A percentile compares a stretch with the other conserved stretches of the same genome.
phyloP scores from a whole-genome alignment of 2,888 invertebrate species.

The Oxytorus armatus region DNA sequence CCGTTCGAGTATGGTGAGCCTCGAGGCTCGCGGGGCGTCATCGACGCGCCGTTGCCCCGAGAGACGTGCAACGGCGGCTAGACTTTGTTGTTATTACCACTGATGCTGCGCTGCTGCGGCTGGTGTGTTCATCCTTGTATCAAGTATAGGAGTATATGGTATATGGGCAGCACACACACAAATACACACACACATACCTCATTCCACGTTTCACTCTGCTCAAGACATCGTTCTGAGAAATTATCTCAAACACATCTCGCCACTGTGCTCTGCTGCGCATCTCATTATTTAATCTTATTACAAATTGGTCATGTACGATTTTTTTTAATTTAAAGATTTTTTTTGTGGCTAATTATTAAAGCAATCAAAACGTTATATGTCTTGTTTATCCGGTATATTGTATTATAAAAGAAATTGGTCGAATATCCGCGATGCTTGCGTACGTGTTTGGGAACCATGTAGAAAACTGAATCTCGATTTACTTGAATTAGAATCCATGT shows the following conservation, averaged over 20 bases:
- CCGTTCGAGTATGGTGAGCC: slow-evolving; percentile 38
- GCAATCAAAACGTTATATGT: no score
- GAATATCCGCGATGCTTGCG: no score
- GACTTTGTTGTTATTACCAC: slow-evolving; percentile 61
- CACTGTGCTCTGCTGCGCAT: slow-evolving; percentile 3
- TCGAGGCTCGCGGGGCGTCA: slow-evolving; percentile 60
- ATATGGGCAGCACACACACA: neutral
- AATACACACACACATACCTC: slow-evolving; percentile 25
- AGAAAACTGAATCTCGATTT: no score
- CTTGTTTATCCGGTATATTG: no score
- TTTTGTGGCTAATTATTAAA: slow-evolving; percentile 16
- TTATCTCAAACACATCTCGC: slow-evolving; percentile 42
- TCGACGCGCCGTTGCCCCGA: slow-evolving; percentile 61
- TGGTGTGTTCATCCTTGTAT: slow-evolving; percentile 44
- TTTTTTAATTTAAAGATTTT: neutral
- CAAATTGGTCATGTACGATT: slow-evolving; percentile 3
- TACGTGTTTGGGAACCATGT: no score
- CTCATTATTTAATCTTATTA: slow-evolving; percentile 40
- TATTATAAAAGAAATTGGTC: no score
- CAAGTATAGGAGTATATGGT: slow-evolving; percentile 24
- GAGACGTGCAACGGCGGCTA: slow-evolving; percentile 51
- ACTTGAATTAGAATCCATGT: no score
- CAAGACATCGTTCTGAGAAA: slow-evolving; percentile 33
- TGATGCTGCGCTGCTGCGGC: slow-evolving; percentile 11
- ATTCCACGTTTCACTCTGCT: slow-evolving; percentile 46